Percentiles rank a stretch among this genome's conserved stretches.
phyloP scores from a whole-genome alignment of 2,113 vertebrate species.

The Chaetorhynchus papuensis region DNA sequence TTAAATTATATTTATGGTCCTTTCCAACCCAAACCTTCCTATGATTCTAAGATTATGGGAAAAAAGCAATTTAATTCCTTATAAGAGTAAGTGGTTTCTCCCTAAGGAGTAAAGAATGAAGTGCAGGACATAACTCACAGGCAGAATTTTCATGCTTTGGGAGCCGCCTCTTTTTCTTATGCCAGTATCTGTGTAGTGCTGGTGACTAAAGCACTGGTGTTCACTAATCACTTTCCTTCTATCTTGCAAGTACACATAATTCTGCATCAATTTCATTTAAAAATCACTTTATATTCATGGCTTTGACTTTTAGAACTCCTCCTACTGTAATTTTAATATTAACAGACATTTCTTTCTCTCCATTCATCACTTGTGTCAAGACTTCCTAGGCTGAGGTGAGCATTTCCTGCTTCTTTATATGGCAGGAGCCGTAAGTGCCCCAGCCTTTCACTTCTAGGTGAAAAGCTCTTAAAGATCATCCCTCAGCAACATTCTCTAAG shows the following conservation, averaged over 20 bases:
- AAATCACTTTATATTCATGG: background rate
- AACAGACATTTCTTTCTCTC: background rate
- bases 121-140: background rate
- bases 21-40: background rate
- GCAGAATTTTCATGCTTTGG: background rate
- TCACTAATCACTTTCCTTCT: background rate
- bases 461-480: background rate
- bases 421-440: background rate
- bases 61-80: background rate
- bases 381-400: background rate
- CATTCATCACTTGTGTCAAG: background rate
- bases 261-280: background rate
- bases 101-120: background rate
- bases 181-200: background rate
- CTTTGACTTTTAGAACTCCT: background rate
- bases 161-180: background rate
- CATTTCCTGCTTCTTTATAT: background rate
- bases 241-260: background rate
- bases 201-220: background rate
- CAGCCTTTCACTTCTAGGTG: background rate
- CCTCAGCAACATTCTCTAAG: background rate
- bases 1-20: background rate
- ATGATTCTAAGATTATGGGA: background rate
- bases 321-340: background rate
- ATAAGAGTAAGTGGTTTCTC: background rate